phyloP scores from a whole-genome alignment of 2,797 vertebrate genomes.

The Gastrophryne carolinensis region DNA sequence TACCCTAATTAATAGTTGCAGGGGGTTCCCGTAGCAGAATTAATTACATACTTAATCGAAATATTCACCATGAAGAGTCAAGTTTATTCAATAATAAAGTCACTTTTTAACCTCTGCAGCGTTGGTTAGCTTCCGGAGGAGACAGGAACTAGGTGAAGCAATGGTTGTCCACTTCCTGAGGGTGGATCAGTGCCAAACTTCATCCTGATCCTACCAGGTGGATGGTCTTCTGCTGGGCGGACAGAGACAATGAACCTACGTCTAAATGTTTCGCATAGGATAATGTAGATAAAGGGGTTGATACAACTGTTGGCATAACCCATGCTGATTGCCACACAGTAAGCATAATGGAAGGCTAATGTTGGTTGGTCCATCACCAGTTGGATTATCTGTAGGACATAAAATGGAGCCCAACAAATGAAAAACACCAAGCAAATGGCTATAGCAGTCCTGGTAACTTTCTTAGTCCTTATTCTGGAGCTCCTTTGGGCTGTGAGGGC shows the following conservation, averaged over 20 bases:
- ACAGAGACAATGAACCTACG: constrained; percentile 43
- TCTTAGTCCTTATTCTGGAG: constrained; percentile 43
- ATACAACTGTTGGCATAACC: constrained; percentile 57
- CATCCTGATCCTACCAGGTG: constrained; percentile 20
- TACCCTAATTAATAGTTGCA: neutral
- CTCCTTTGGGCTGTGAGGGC: constrained; percentile 40
- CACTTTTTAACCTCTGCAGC: neutral
- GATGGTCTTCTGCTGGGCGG: constrained; percentile 51
- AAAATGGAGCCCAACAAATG: constrained; percentile 57
- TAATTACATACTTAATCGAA: neutral
- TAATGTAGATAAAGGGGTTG: constrained; percentile 59
- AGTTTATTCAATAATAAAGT: neutral
- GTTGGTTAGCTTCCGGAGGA: constrained; percentile 40
- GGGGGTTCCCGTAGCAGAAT: neutral
- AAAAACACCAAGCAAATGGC: constrained; percentile 54
- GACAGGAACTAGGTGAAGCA: constrained; percentile 46
- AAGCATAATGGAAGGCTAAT: constrained; percentile 53
- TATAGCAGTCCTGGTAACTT: constrained; percentile 40
- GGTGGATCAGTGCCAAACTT: constrained; percentile 3
- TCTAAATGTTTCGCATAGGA: constrained; percentile 51
- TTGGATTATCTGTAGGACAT: constrained; percentile 54
- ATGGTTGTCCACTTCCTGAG: constrained; percentile 49
- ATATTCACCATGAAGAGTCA: neutral
- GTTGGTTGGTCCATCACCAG: constrained; percentile 45
- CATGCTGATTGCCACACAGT: constrained; percentile 54